These are phyloP conservation scores for Bovichtus diacanthus DNA, from an alignment of 2,797 vertebrate species.

Conservation along the genomic window DNA sequence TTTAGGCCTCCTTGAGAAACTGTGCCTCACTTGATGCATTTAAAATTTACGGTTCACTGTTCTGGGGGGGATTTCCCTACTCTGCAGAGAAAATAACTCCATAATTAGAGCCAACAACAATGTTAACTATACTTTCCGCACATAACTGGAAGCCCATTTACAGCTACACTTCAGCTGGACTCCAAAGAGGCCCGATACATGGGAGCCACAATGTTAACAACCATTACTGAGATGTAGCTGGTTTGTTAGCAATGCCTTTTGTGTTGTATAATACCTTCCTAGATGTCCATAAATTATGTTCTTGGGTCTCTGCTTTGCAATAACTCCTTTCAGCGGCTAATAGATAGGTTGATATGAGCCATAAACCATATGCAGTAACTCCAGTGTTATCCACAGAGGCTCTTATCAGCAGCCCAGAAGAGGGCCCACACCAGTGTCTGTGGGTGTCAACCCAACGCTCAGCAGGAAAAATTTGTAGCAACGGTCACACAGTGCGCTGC, in stretches of 20 bases:
- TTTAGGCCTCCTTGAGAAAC: conserved; percentile 6
- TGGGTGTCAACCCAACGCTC: conserved; percentile 61
- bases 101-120: conserved; percentile 58
- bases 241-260: conserved; percentile 31
- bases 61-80: conserved; percentile 21
- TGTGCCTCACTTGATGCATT: conserved; percentile 30
- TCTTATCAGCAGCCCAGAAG: conserved; percentile 73
- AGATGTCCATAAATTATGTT: conserved; percentile 43
- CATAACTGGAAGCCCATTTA: conserved; percentile 54
- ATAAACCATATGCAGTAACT: conserved; percentile 63
- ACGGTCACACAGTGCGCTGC: conserved; percentile 53
- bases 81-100: conserved; percentile 41
- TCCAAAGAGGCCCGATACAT: conserved; percentile 42
- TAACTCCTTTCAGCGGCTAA: conserved; percentile 66
- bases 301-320: conserved; percentile 26
- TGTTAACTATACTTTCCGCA: conserved; percentile 40
- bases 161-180: conserved; percentile 57
- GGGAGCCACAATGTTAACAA: conserved; percentile 28
- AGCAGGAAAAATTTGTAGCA: conserved; percentile 66
- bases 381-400: conserved; percentile 55
- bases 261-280: conserved; percentile 55
- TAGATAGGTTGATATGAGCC: conserved; percentile 58
- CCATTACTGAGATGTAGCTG: conserved; percentile 31
- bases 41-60: conserved; percentile 36
- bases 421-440: conserved; percentile 67